A percentile compares a stretch with the other conserved stretches of the same genome.
These are phyloP conservation scores for Cuniculus paca DNA, from an alignment of 2,797 vertebrate species.

Conservation along the genomic window DNA sequence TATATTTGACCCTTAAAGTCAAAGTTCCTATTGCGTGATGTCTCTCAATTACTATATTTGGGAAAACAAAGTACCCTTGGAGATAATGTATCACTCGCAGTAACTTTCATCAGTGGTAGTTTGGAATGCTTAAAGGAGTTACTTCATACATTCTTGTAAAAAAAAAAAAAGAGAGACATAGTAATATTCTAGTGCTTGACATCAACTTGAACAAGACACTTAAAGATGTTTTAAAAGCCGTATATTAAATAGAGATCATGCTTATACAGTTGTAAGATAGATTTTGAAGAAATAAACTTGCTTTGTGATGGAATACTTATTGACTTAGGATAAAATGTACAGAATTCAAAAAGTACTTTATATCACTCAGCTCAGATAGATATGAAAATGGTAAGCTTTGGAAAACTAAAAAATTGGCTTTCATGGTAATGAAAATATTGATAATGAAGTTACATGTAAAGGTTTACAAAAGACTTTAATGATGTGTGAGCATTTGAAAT, in stretches of 20 bases:
- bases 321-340: conserved; percentile 3
- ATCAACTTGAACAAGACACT: conserved; percentile 39
- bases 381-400: conserved; percentile 54
- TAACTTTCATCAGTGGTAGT: conserved; percentile 32
- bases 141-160: neutral
- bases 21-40: neutral
- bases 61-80: conserved; percentile 38
- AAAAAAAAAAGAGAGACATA: conserved; percentile 1
- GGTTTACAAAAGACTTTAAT: conserved; percentile 36
- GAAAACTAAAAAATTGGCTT: conserved; percentile 37
- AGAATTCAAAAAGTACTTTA: conserved; percentile 20
- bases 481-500: neutral
- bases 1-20: conserved; percentile 52
- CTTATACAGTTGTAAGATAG: neutral
- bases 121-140: conserved; percentile 50
- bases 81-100: neutral
- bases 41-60: conserved; percentile 44
- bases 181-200: conserved; percentile 37
- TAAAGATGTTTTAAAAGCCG: conserved; percentile 49
- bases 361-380: neutral
- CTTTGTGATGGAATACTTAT: conserved; percentile 25
- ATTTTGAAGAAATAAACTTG: conserved; percentile 39
- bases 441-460: conserved; percentile 40
- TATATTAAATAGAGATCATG: conserved; percentile 6
- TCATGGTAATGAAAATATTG: neutral